Conservation (phyloP, 53 echinoderm and acorn worm genomes). For the Echinometra lucunter region DNA sequence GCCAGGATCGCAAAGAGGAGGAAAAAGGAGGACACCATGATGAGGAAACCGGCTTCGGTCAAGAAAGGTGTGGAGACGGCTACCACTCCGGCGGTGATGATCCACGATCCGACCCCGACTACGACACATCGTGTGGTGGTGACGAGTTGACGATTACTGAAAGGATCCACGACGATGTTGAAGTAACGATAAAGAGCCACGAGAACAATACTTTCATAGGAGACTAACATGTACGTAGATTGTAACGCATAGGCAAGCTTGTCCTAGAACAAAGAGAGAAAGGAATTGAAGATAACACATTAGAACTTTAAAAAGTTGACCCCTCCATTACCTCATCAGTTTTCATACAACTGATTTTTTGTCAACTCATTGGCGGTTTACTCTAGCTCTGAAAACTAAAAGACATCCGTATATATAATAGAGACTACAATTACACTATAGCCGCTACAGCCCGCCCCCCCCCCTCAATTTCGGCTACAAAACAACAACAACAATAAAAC, state of each 20-base stretch:
- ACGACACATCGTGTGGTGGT: conserved; percentile 21
- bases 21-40: conserved; percentile 35
- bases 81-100: not conserved
- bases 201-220: conserved; percentile 50
- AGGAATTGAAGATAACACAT: not conserved
- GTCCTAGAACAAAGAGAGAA: not conserved
- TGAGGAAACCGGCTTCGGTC: conserved; percentile 27
- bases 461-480: no score
- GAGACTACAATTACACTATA: no score
- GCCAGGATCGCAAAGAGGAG: conserved; percentile 37
- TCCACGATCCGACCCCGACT: conserved; percentile 14
- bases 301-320: no score
- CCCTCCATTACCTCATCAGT: no score
- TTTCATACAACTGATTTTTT: no score
- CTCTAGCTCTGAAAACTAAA: no score
- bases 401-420: no score
- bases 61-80: conserved; percentile 1
- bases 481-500: no score
- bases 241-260: not conserved
- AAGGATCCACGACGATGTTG: conserved; percentile 49
- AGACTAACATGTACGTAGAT: conserved; percentile 20
- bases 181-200: conserved; percentile 48
- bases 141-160: conserved; percentile 32
- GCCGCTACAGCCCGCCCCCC: no score
- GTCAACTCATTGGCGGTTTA: no score